Evolutionary conservation across 2,888 invertebrate genomes (phyloP).

Genomic region (Yponomeuta evonymella): DNA sequence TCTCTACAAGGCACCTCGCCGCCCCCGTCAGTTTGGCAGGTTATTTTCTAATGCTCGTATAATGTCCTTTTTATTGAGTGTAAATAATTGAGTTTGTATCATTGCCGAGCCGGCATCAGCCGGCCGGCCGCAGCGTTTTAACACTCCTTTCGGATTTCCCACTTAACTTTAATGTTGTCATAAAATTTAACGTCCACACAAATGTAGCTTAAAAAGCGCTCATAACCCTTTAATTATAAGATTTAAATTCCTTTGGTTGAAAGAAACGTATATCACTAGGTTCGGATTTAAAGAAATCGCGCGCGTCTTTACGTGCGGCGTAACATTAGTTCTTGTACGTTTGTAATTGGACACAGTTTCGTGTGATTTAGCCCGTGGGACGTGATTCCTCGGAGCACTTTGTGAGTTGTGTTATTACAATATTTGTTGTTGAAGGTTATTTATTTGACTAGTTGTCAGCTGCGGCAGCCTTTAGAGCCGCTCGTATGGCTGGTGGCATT

Average conservation of each 20-base stretch:
- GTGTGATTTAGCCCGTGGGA: slow-evolving; percentile 32
- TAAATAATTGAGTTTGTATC: slow-evolving; percentile 75
- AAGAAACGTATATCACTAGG: slow-evolving; percentile 49
- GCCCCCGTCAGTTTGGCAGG: slow-evolving; percentile 44
- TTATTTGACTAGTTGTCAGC: slow-evolving; percentile 57
- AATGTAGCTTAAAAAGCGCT: slow-evolving; percentile 30
- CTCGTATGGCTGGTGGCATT: background rate
- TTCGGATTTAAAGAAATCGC: slow-evolving; percentile 50
- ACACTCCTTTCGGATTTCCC: slow-evolving; percentile 73
- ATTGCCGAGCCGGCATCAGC: slow-evolving; percentile 66
- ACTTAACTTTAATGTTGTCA: slow-evolving; percentile 71
- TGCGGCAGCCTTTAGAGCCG: background rate
- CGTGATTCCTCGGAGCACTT: slow-evolving; percentile 32
- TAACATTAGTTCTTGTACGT: slow-evolving; percentile 43
- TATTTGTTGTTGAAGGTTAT: slow-evolving; percentile 68
- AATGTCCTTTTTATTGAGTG: slow-evolving; percentile 75
- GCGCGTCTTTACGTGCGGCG: slow-evolving; percentile 37
- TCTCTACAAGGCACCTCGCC: background rate
- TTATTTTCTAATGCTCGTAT: slow-evolving; percentile 69
- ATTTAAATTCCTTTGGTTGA: slow-evolving; percentile 32
- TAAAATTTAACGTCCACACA: slow-evolving; percentile 59
- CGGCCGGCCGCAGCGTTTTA: slow-evolving; percentile 45
- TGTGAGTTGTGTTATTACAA: slow-evolving; percentile 59
- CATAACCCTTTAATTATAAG: slow-evolving; percentile 33
- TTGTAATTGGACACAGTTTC: slow-evolving; percentile 40